Base-by-base conservation (phyloP, 2,113 vertebrate genomes). In the Chloropsis cyanopogon region DNA sequence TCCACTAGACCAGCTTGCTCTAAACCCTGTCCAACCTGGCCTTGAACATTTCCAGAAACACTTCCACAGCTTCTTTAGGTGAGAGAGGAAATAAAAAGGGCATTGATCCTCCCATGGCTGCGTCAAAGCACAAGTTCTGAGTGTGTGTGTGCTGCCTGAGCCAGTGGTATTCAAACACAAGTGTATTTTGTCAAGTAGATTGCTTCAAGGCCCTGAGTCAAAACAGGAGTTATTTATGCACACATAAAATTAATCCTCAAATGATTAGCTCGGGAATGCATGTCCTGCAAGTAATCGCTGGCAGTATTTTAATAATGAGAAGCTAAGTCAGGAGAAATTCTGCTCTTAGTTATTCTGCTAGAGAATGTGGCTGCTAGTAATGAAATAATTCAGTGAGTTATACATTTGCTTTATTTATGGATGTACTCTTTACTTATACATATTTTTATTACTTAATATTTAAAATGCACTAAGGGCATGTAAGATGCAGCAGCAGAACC, bases 401-500 rank as follows among this genome's bases (percentile, higher is more conserved):
- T 65, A 68, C 39, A 35, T 97, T 88, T 85, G 83, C 80, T 96
- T 96, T 96, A 92, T 97, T 97, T 95, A 97, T 91, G 86, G 86
- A 72, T 95, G 63, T 88, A 75, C 94, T 95, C 92, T 96, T 95
- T 92, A 89, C 66, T 87, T 97, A 94, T 94, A 96, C 95, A 95
- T 97, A 96, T 96, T 97, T 97, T 97, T 95, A 96, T 97, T 94
- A 71, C 41, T 95, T 95, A 97, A 95, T 97, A 96, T 97, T 97
- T 97, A 96, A 98, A 96, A 96, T 72, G 85, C 82, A 56, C 76
- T 83, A 44, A 75, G 52, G 93, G 72, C 14, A 24, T 39, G 59
- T 20, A 39, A 83, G 71, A 41, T 1, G 14, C 11, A 13, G 77
- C 16, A 57, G 65, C 73, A 72, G 52, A 54, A 21, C 42, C 9